A percentile compares a stretch with the other conserved stretches of the same genome.
Evolutionary conservation across 1,140 invertebrate species (phyloP).

Genomic region (Babylonia areolata): DNA sequence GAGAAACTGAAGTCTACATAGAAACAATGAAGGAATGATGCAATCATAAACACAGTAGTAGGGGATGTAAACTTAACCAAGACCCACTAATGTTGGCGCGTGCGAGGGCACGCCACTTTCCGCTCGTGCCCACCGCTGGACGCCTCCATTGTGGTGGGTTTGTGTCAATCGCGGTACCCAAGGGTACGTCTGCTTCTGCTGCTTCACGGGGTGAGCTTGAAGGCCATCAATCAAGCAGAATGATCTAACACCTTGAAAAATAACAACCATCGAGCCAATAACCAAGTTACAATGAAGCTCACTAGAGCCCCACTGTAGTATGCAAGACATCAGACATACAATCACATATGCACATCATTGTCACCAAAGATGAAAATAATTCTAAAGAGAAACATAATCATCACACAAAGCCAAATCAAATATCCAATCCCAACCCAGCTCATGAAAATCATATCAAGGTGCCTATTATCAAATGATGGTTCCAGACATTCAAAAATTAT

Average conservation of each 20-base stretch:
- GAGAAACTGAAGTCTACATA: not conserved
- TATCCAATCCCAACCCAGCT: too few relatives aligned
- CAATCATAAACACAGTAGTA: slow-evolving; percentile 8
- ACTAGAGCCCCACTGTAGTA: slow-evolving; percentile 1
- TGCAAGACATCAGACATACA: not conserved
- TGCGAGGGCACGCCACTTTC: slow-evolving; percentile 32
- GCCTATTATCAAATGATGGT: too few relatives aligned
- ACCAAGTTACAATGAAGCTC: slow-evolving; percentile 12
- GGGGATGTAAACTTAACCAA: slow-evolving; percentile 45
- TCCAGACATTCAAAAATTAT: too few relatives aligned
- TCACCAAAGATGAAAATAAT: too few relatives aligned
- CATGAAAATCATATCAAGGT: too few relatives aligned
- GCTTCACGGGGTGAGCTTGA: slow-evolving; percentile 7
- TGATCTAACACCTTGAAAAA: slow-evolving; percentile 44
- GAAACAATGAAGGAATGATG: not conserved
- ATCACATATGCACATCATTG: too few relatives aligned
- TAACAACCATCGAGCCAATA: slow-evolving; percentile 40
- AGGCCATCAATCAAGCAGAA: slow-evolving; percentile 16
- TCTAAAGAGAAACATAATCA: too few relatives aligned
- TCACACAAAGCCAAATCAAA: too few relatives aligned
- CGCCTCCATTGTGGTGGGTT: slow-evolving; percentile 29
- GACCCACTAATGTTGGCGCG: slow-evolving; percentile 42
- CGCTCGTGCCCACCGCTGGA: slow-evolving; percentile 20
- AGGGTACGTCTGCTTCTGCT: slow-evolving; percentile 22
- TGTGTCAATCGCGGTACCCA: slow-evolving; percentile 17